These are phyloP conservation scores for Phrynocephalus guinanensis DNA, from an alignment of 2,797 vertebrate species.

Conservation along the genomic window DNA sequence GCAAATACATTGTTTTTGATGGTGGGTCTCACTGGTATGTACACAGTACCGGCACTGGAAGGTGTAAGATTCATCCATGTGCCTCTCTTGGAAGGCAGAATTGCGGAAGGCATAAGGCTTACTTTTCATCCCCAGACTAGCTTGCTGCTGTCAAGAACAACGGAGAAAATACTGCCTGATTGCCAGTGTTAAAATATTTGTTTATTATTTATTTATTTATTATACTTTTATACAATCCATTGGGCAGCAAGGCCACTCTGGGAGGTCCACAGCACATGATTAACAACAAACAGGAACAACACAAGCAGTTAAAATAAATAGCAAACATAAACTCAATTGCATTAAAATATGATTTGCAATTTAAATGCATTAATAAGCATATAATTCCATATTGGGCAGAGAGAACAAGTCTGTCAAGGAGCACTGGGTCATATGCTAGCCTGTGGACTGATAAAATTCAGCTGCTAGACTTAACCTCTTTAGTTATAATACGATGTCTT, in stretches of 20 bases:
- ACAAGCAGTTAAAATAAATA: too few species aligned
- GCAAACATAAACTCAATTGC: too few species aligned
- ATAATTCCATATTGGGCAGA: too few species aligned
- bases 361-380: too few species aligned
- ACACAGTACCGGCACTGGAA: fast-evolving
- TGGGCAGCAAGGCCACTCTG: too few species aligned
- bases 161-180: not conserved
- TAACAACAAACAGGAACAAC: too few species aligned
- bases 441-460: not conserved
- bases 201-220: too few species aligned
- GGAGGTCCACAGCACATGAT: too few species aligned
- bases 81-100: not conserved
- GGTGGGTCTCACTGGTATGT: fast-evolving
- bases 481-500: not conserved
- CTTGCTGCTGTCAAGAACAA: not conserved
- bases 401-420: too few species aligned
- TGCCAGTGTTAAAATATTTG: not conserved
- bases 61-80: fast-evolving
- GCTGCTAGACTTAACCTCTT: not conserved
- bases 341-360: too few species aligned
- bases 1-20: not conserved
- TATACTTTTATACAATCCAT: too few species aligned
- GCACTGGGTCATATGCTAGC: too few species aligned
- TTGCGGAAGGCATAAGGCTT: not conserved
- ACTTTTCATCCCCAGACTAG: not conserved